Base-by-base conservation (phyloP, 2,797 vertebrate genomes). In the Anas bahamensis region DNA sequence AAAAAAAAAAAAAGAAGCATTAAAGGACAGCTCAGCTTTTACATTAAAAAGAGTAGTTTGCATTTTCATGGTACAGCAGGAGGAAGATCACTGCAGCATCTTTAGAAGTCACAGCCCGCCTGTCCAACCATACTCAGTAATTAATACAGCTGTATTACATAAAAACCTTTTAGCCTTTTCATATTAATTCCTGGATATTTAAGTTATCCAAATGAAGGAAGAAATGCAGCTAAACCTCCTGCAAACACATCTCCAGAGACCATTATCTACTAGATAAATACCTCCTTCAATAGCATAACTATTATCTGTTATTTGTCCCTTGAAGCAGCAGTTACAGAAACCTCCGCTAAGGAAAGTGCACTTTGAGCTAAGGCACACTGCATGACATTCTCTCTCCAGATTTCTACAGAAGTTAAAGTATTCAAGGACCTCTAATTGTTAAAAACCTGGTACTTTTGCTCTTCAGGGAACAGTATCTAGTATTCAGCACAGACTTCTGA, bases 201-300 rank as follows among this genome's bases (percentile, higher is more conserved):
- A 75, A 55, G 41, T 71, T 70, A 61, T 35, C 31, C 71, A 85
- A 53, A n/a, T 17, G 29, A 95, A 75, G 39, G 29, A 83, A 76
- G 59, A 73, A 69, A 86, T 39, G 74, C 52, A 73, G 22, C 35
- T 70, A 81, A 55, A 37, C 28, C 13, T 89, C 80, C 63, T 73
- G 55, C 78, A 86, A 93, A 86, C 2, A 57, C 29, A 48, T 74
- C 21, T 19, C 28, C 23, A 60, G 48, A 88, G 26, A 75, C n/a
- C 77, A 93, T 56, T 28, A 95, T 18, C 39, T 35, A 44, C 95
- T 81, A 94, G 48, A 60, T 52, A 96, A 96, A 37, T 22, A 63
- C 2, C 11, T 83, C 83, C 52, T 35, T 80, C 86, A 76, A 13
- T 6, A 84, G 35, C 11, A 66, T 55, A 94, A 86, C 35, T 31